These are phyloP conservation scores for Zaprionus davidi DNA, from an alignment of 1,140 invertebrate genomes.

Conservation along the genomic window DNA sequence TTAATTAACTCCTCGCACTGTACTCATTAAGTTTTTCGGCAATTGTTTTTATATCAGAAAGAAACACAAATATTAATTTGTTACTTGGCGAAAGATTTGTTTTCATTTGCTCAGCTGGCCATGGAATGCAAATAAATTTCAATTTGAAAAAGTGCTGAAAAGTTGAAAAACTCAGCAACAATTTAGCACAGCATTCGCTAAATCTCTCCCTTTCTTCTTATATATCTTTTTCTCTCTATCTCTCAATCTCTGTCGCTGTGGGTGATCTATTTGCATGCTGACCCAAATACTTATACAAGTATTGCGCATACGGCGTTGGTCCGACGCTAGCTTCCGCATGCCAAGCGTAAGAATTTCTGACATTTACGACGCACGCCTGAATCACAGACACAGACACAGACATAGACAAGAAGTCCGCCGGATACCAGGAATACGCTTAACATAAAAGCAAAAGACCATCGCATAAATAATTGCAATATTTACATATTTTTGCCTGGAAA, in stretches of 20 bases:
- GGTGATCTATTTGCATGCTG: constrained; percentile 52
- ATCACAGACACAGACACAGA: constrained; percentile 11
- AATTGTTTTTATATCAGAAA: constrained; percentile 22
- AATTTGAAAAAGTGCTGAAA: constrained; percentile 27
- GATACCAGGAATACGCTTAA: constrained; percentile 7
- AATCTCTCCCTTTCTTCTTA: not conserved
- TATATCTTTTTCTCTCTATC: constrained; percentile 14
- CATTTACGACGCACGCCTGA: constrained; percentile 42
- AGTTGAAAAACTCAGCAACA: constrained; percentile 12
- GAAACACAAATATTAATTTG: constrained; percentile 37
- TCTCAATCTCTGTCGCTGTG: constrained; percentile 23
- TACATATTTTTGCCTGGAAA: constrained; percentile 35
- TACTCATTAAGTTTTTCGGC: constrained; percentile 30
- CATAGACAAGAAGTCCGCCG: not conserved
- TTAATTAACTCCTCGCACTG: constrained; percentile 37
- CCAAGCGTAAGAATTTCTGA: constrained; percentile 44
- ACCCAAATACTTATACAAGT: constrained; percentile 44
- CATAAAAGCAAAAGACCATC: constrained; percentile 12
- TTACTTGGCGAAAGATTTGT: constrained; percentile 26
- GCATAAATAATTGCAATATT: constrained; percentile 47
- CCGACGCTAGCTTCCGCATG: constrained; percentile 38
- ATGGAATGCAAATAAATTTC: constrained; percentile 43
- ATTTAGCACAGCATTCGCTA: constrained; percentile 6
- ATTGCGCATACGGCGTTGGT: constrained; percentile 42
- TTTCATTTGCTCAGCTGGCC: constrained; percentile 23